Percentiles rank a stretch among this genome's conserved stretches.
Conservation (phyloP, 2,113 vertebrate genomes). For the Equus przewalskii region DNA sequence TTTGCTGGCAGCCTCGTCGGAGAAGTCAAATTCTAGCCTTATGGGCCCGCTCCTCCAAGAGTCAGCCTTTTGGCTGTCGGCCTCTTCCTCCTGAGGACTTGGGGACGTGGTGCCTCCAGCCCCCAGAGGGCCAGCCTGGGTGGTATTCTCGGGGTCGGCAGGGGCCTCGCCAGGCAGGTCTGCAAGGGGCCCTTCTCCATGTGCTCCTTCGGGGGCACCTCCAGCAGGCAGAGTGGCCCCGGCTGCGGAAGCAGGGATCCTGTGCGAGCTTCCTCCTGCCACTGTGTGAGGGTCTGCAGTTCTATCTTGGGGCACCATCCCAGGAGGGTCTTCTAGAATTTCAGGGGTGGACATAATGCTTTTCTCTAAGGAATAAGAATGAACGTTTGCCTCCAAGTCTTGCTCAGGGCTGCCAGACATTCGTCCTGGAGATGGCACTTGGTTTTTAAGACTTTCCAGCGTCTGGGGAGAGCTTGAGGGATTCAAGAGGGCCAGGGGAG, state of each 20-base stretch:
- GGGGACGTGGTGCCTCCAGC: slow-evolving; percentile 82
- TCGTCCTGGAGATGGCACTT: not conserved
- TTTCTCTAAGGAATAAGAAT: not conserved
- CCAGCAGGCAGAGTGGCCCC: not conserved
- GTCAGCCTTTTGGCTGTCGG: not conserved
- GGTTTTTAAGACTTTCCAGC: slow-evolving; percentile 65
- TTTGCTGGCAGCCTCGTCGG: slow-evolving; percentile 85
- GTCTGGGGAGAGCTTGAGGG: slow-evolving; percentile 75
- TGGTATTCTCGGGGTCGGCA: not conserved
- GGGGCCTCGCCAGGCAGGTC: not conserved
- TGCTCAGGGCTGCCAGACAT: not conserved
- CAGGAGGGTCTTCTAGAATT: not conserved
- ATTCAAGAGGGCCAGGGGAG: slow-evolving; percentile 54
- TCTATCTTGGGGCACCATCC: fast-evolving
- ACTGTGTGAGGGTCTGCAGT: not conserved
- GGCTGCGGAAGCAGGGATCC: fast-evolving
- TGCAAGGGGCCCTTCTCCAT: not conserved
- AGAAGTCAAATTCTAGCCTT: slow-evolving; percentile 92
- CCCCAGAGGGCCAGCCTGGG: slow-evolving; percentile 86
- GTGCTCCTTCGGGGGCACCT: fast-evolving
- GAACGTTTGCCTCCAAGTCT: not conserved
- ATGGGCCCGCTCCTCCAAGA: slow-evolving; percentile 78
- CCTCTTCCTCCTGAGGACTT: slow-evolving; percentile 72
- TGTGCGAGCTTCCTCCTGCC: fast-evolving
- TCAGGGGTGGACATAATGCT: not conserved